Percentiles rank a stretch among this genome's conserved stretches.
phyloP scores from a whole-genome alignment of 2,888 invertebrate species.

The Phaedon cochleariae region DNA sequence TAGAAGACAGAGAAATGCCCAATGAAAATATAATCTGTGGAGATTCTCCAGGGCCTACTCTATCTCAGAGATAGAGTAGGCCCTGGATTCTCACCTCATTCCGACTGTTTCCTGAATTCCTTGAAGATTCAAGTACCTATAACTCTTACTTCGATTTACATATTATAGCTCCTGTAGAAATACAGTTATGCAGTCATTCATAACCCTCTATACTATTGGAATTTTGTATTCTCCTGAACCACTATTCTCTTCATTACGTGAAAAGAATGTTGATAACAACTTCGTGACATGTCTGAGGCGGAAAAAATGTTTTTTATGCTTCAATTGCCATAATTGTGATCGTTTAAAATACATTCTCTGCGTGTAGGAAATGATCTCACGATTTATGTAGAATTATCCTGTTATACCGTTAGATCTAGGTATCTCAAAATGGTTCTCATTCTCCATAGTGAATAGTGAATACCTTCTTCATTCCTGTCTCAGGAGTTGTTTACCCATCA shows the following conservation, averaged over 20 bases:
- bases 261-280: conserved; percentile 2
- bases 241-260: not conserved
- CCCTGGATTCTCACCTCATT: no score
- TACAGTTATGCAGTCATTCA: no score
- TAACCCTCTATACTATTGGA: no score
- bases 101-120: no score
- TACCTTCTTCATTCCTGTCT: not conserved
- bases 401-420: conserved; percentile 16
- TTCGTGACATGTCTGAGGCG: conserved; percentile 13
- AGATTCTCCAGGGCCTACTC: no score
- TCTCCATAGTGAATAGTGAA: not conserved
- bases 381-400: conserved; percentile 13
- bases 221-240: not conserved
- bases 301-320: conserved; percentile 15
- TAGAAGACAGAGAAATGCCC: no score
- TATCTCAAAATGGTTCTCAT: conserved; percentile 4
- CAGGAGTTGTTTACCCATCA: not conserved
- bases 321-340: conserved; percentile 15
- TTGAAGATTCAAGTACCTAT: no score
- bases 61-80: no score
- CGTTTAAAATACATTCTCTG: conserved; percentile 13
- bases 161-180: no score
- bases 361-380: conserved; percentile 18
- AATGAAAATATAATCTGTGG: no score
- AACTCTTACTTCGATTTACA: no score